Base-by-base conservation (phyloP, 1,140 invertebrate species). In the Pseudachorutes palmiensis region DNA sequence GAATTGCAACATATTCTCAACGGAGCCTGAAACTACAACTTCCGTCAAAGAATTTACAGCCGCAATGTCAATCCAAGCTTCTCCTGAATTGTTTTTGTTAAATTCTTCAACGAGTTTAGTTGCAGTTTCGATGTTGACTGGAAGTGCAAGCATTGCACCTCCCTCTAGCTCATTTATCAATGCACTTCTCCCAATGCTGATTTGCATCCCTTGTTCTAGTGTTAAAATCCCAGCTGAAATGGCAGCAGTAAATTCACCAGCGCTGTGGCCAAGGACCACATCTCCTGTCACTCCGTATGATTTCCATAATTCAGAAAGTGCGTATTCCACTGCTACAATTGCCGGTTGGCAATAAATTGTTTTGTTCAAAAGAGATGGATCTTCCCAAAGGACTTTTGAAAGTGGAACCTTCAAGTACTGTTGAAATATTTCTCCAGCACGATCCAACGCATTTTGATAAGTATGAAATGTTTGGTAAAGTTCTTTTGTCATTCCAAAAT, bases 171-270 rank as follows among this genome's bases (percentile, higher is more conserved):
- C 28, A 51, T 68, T 60, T 49, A 71, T 49, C 3, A 71, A 24
- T 48, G 30, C n/a, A 26, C 66, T 68, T 48, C 70, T 41, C 30
- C 26, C 49, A 22, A 65, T 26, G 1, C 68, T 64, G 0, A 71
- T 48, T 16, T 49, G 33, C 16, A 68, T 36, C 2, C 57, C 70
- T 1, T 67, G 60, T n/a, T 67, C 60, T 12, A 71, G 60, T n/a
- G 19, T 51, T 12, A 71, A 19, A 32, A 71, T 30, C 2, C 59
- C 66, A 19, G 66, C 55, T 9, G 57, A 45, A 14, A 71, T 66
- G 0, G 66, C 66, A 0, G 70, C 70, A 2, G 66, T 63, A 33
- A 71, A 71, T 66, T 71, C 70, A 12, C 70, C 70, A 1, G 66
- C 28, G 36, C 57, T 62, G 49, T 71, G 70, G 1, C 70, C 70